Evolutionary conservation across 2,113 vertebrate species (phyloP).

Genomic region (Entelurus aequoreus): DNA sequence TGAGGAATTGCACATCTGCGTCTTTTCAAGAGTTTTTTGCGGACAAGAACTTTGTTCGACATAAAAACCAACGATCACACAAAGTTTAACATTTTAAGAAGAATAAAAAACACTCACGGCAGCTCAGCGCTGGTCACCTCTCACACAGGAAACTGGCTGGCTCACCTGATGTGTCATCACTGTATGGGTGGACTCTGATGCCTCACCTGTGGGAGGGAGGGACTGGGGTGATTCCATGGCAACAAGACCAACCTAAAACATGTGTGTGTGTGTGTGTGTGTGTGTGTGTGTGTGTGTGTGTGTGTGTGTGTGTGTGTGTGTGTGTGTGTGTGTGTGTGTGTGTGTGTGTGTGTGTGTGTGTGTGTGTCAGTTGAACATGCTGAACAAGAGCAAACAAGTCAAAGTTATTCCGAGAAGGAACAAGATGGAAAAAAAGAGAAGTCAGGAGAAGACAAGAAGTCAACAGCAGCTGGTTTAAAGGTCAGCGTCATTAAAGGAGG

Average conservation of each 20-base stretch:
- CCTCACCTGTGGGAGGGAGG: conserved; percentile 5
- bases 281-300: not conserved
- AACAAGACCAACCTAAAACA: no score
- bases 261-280: not conserved
- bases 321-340: no score
- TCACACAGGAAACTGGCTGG: conserved; percentile 10
- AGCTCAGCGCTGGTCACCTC: not conserved
- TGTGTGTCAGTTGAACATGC: not conserved
- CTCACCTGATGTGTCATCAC: conserved; percentile 38
- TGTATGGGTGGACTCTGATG: conserved; percentile 39
- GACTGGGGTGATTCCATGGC: not conserved
- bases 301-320: no score
- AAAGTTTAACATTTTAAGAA: no score
- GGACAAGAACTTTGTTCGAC: no score
- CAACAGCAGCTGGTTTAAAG: not conserved
- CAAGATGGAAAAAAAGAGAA: not conserved
- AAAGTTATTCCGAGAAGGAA: not conserved
- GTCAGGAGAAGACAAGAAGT: not conserved
- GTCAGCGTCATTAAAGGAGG: no score
- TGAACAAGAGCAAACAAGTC: not conserved
- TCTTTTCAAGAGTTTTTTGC: no score
- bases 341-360: not conserved
- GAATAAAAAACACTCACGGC: not conserved
- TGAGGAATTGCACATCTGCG: no score
- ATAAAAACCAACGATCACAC: no score